Percentiles rank a stretch among this genome's conserved stretches.
phyloP scores from a whole-genome alignment of 2,888 invertebrate genomes.

The Galerucella pusilla region DNA sequence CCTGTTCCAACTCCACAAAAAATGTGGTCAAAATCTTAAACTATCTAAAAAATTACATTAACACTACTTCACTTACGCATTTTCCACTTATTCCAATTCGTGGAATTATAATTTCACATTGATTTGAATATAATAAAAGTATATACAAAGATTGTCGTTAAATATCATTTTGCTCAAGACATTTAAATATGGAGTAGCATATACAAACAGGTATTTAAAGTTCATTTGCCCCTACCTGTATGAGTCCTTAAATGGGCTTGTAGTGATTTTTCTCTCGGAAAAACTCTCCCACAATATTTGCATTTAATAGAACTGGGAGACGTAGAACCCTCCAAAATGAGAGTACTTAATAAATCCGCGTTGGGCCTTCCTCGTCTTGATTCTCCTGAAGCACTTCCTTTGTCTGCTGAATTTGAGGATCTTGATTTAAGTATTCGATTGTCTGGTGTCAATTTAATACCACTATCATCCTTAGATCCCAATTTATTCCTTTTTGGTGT shows the following conservation, averaged over 20 bases:
- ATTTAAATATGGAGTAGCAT: conserved; percentile 50
- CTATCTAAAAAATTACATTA: not conserved
- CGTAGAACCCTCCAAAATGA: conserved; percentile 77
- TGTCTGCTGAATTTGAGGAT: conserved; percentile 55
- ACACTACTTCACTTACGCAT: not conserved
- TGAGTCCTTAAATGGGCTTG: conserved; percentile 76
- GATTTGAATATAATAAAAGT: conserved; percentile 1
- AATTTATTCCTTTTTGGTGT: conserved; percentile 58
- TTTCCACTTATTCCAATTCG: not conserved
- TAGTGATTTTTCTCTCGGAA: conserved; percentile 80
- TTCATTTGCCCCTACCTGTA: conserved; percentile 66
- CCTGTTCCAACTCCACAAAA: not conserved
- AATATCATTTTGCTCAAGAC: conserved; percentile 43
- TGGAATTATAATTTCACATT: not conserved
- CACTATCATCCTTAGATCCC: conserved; percentile 50
- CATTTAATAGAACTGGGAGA: conserved; percentile 78
- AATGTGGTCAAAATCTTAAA: conserved; percentile 3
- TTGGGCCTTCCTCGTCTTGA: conserved; percentile 75
- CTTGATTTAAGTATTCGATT: conserved; percentile 54
- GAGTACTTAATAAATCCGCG: conserved; percentile 74
- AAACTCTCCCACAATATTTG: conserved; percentile 76
- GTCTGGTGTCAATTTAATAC: conserved; percentile 54
- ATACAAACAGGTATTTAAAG: conserved; percentile 47
- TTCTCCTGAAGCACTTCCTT: conserved; percentile 61
- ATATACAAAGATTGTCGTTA: conserved; percentile 24